A percentile compares a stretch with the other conserved stretches of the same genome.
phyloP scores from a whole-genome alignment of 1,140 invertebrate species.

The Drosophila oshimai region DNA sequence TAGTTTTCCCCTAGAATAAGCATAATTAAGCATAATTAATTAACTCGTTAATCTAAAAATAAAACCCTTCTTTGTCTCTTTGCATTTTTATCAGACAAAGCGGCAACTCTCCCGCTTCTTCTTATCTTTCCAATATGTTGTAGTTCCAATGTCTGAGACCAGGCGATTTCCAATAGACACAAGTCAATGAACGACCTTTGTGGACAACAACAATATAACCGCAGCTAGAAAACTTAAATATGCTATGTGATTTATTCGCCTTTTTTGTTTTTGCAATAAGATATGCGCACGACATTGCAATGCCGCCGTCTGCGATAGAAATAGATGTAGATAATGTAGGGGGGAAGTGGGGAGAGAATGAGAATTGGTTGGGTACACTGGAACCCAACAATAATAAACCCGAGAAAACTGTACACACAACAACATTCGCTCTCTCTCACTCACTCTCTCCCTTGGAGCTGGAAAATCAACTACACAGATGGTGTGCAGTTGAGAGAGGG shows the following conservation, averaged over 20 bases:
- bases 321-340: neutral
- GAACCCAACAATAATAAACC: conserved; percentile 43
- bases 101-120: neutral
- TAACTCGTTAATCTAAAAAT: neutral
- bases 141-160: conserved; percentile 7
- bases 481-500: conserved; percentile 38
- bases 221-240: conserved; percentile 44
- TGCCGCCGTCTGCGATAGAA: conserved; percentile 24
- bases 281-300: conserved; percentile 69
- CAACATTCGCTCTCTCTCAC: neutral
- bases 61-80: neutral
- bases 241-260: conserved; percentile 12
- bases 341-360: neutral
- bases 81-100: conserved; percentile 4
- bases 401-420: conserved; percentile 71
- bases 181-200: conserved; percentile 77
- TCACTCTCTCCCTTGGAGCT: neutral
- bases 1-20: too few relatives aligned
- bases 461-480: conserved; percentile 44
- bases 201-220: conserved; percentile 9
- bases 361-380: neutral
- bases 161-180: conserved; percentile 32
- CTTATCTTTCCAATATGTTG: conserved; percentile 53
- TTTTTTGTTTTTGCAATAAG: conserved; percentile 31
- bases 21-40: neutral